phyloP scores from a whole-genome alignment of 2,888 invertebrate genomes.

The Patella depressa region DNA sequence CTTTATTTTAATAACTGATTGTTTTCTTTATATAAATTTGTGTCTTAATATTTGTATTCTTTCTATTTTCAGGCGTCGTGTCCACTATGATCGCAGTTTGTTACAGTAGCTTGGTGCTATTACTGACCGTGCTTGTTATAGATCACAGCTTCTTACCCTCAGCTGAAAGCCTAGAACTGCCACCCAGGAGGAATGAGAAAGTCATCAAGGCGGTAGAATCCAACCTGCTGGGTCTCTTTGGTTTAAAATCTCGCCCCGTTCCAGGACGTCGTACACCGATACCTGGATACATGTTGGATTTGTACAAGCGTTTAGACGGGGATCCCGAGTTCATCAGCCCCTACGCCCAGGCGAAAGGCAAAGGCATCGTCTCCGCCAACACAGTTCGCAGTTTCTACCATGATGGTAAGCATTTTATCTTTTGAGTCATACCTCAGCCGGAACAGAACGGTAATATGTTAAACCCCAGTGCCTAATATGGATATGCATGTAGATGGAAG shows the following conservation, averaged over 20 bases:
- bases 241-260: constrained; percentile 76
- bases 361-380: constrained; percentile 54
- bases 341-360: constrained; percentile 47
- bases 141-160: constrained; percentile 31
- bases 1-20: not conserved
- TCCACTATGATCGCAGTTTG: constrained; percentile 59
- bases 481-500: too few species aligned
- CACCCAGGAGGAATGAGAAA: constrained; percentile 38
- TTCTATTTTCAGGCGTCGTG: constrained; percentile 53
- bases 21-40: not conserved
- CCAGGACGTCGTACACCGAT: constrained; percentile 75
- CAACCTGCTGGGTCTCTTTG: constrained; percentile 78
- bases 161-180: constrained; percentile 23
- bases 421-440: too few species aligned
- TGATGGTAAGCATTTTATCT: constrained; percentile 48
- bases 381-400: constrained; percentile 66
- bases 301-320: constrained; percentile 81
- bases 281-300: constrained; percentile 85
- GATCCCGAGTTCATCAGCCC: constrained; percentile 75
- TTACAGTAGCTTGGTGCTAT: constrained; percentile 50
- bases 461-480: too few species aligned
- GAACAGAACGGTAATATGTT: too few species aligned
- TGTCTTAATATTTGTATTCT: not conserved
- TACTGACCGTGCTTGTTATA: constrained; percentile 46
- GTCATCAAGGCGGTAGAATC: constrained; percentile 75